Conservation (phyloP, 2,888 invertebrate species). For the Eilema sororculum region DNA sequence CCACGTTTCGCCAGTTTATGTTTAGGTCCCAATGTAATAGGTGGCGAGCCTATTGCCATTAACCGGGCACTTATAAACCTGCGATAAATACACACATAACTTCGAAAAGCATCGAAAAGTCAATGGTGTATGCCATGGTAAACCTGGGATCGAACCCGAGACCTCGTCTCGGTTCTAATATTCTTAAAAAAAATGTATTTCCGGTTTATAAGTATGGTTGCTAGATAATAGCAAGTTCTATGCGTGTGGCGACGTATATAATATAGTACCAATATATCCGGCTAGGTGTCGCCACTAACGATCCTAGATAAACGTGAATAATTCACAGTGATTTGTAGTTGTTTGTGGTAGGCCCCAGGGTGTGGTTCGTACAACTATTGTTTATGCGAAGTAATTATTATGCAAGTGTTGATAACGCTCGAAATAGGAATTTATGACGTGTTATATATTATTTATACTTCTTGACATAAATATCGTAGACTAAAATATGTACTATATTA, state of each 20-base stretch:
- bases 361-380: neutral
- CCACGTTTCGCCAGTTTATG: no score
- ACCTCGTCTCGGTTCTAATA: no score
- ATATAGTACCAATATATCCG: slow-evolving; percentile 53
- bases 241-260: slow-evolving; percentile 1
- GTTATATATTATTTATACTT: neutral
- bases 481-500: no score
- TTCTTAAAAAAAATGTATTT: no score
- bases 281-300: slow-evolving; percentile 49
- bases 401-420: neutral
- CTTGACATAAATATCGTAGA: no score
- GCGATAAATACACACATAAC: no score
- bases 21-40: no score
- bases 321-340: slow-evolving; percentile 38
- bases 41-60: no score
- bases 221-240: neutral
- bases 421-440: neutral
- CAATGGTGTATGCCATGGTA: no score
- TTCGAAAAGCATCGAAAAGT: no score
- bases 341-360: slow-evolving; percentile 14
- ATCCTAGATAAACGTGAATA: slow-evolving; percentile 44
- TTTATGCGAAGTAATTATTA: neutral
- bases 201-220: neutral
- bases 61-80: no score
- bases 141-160: no score